Percentiles rank a stretch among this genome's conserved stretches.
These are phyloP conservation scores for Periphyllus acericola DNA, from an alignment of 2,888 invertebrate species.

Conservation along the genomic window DNA sequence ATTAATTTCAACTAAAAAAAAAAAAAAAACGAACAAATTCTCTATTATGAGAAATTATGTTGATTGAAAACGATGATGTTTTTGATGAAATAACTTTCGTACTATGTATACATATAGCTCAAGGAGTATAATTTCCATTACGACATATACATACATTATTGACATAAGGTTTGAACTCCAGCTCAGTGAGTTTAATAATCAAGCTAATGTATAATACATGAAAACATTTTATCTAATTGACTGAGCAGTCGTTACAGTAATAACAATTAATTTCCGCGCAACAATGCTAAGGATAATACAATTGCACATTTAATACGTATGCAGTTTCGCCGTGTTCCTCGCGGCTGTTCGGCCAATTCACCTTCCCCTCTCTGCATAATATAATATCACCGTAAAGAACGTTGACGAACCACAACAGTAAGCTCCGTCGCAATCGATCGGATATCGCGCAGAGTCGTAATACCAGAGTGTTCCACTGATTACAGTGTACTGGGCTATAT, in stretches of 20 bases:
- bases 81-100: background rate
- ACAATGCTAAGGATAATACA: background rate
- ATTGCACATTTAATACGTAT: background rate
- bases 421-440: too few relatives aligned
- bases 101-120: background rate
- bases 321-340: background rate
- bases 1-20: background rate
- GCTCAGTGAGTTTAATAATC: background rate
- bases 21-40: background rate
- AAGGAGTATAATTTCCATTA: background rate
- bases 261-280: background rate
- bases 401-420: too few relatives aligned
- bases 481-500: too few relatives aligned
- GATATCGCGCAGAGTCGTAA: too few relatives aligned
- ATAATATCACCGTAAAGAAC: background rate
- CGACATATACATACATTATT: background rate
- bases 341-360: background rate
- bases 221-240: background rate
- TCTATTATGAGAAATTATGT: background rate
- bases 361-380: background rate
- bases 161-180: background rate
- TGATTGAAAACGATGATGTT: background rate
- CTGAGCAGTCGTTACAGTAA: background rate
- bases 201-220: background rate
- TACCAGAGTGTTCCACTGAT: too few relatives aligned